Conservation (phyloP, 2,797 vertebrate species). For the Microctenopoma stevenorrisi region DNA sequence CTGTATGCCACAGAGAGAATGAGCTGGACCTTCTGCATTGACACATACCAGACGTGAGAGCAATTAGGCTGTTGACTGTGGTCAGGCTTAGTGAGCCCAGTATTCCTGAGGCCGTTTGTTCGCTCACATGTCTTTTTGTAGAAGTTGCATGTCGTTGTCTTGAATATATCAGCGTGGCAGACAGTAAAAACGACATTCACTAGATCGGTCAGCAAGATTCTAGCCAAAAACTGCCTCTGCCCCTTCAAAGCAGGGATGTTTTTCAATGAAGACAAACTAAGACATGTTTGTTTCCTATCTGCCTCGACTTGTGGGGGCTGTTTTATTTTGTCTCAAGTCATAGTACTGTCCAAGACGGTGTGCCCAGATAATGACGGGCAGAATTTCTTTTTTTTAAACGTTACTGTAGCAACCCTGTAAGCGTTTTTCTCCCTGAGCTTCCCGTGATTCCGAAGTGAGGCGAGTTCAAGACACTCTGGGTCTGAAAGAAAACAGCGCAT, state of each 20-base stretch:
- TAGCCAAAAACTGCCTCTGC: slow-evolving; percentile 49
- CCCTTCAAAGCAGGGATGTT: slow-evolving; percentile 58
- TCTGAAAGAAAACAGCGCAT: slow-evolving; percentile 93
- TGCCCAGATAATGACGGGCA: slow-evolving; percentile 55
- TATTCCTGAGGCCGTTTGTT: neutral
- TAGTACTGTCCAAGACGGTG: slow-evolving; percentile 59
- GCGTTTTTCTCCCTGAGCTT: slow-evolving; percentile 90
- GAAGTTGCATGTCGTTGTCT: neutral
- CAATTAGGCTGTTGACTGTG: slow-evolving; percentile 47
- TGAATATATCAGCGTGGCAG: neutral
- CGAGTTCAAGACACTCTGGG: slow-evolving; percentile 89
- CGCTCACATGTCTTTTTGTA: neutral
- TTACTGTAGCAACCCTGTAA: slow-evolving; percentile 68
- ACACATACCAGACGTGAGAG: slow-evolving; percentile 63
- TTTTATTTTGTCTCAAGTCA: slow-evolving; percentile 58
- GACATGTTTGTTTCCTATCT: slow-evolving; percentile 50
- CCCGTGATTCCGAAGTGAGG: slow-evolving; percentile 89
- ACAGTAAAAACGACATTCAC: slow-evolving; percentile 6
- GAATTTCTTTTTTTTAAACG: slow-evolving; percentile 41
- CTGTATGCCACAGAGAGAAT: slow-evolving; percentile 44
- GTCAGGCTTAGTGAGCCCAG: slow-evolving; percentile 45
- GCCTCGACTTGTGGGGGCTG: slow-evolving; percentile 32
- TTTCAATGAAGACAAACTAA: slow-evolving; percentile 73
- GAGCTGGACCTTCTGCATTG: slow-evolving; percentile 60
- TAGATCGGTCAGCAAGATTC: slow-evolving; percentile 36